A percentile compares a stretch with the other conserved stretches of the same genome.
Evolutionary conservation across 2,888 invertebrate genomes (phyloP).

Genomic region (Aporophyla lueneburgensis): DNA sequence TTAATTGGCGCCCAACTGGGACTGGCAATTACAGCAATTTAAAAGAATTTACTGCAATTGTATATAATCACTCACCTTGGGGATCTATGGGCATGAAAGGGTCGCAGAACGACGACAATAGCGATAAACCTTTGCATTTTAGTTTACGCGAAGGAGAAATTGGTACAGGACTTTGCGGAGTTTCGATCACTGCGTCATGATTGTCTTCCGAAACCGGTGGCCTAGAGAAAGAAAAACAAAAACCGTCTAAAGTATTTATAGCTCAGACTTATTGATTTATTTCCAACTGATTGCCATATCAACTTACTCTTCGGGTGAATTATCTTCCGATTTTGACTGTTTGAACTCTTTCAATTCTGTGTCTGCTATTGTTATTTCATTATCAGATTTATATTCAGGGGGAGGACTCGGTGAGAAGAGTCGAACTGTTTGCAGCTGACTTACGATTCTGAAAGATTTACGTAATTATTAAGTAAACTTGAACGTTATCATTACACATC

Average conservation of each 20-base stretch:
- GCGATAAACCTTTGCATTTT: slow-evolving; percentile 74
- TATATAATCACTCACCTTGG: slow-evolving; percentile 84
- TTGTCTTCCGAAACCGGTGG: slow-evolving; percentile 67
- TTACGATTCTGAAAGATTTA: slow-evolving; percentile 62
- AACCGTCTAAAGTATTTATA: background rate
- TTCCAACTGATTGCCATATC: background rate
- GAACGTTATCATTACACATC: background rate
- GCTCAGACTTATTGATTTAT: background rate
- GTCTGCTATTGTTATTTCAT: slow-evolving; percentile 71
- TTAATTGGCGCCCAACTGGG: slow-evolving; percentile 76
- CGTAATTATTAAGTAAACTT: background rate
- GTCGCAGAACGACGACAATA: slow-evolving; percentile 76
- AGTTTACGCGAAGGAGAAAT: slow-evolving; percentile 74
- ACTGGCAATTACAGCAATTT: slow-evolving; percentile 50
- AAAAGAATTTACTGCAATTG: slow-evolving; percentile 50
- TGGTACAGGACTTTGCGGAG: slow-evolving; percentile 85
- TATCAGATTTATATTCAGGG: slow-evolving; percentile 61
- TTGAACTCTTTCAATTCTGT: slow-evolving; percentile 79
- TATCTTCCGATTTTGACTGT: slow-evolving; percentile 61
- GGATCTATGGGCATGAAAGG: slow-evolving; percentile 90
- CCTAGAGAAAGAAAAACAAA: slow-evolving; percentile 50
- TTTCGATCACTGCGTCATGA: slow-evolving; percentile 71
- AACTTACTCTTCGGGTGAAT: slow-evolving; percentile 70
- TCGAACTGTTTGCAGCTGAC: slow-evolving; percentile 74
- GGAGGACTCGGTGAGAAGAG: slow-evolving; percentile 72